Evolutionary conservation across 2,797 vertebrate genomes (phyloP).

Genomic region (Babyrousa celebensis): DNA sequence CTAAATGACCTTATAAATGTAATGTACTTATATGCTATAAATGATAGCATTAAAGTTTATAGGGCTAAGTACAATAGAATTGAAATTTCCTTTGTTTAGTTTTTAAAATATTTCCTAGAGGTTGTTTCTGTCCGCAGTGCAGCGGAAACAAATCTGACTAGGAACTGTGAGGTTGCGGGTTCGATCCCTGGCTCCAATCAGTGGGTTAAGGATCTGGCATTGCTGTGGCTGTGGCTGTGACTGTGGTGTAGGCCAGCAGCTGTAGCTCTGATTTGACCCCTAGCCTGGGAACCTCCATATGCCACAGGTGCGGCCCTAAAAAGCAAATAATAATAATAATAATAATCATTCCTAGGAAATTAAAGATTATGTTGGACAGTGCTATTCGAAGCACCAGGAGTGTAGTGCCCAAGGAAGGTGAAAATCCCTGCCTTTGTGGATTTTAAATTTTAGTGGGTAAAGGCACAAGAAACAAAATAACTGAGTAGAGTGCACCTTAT

Average conservation of each 20-base stretch:
- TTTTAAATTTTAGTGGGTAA: conserved; percentile 4
- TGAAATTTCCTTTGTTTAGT: conserved; percentile 38
- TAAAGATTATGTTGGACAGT: background rate
- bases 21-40: background rate
- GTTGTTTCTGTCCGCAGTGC: no score
- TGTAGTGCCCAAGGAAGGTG: background rate
- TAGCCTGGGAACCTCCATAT: no score
- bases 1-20: background rate
- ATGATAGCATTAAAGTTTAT: conserved; percentile 36
- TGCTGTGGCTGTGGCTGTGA: no score
- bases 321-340: background rate
- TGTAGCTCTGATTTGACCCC: no score
- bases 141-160: no score
- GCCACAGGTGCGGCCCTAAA: no score
- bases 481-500: background rate
- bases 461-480: background rate
- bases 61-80: conserved; percentile 28
- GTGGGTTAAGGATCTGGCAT: no score
- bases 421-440: background rate
- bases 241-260: no score
- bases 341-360: conserved; percentile 25
- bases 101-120: no score
- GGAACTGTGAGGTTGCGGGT: no score
- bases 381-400: background rate
- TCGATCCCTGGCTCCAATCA: no score